Evolutionary conservation across 2,797 vertebrate genomes (phyloP), one percentile per base, ranked within the genome.

Genomic region (Malurus leucopterus): DNA sequence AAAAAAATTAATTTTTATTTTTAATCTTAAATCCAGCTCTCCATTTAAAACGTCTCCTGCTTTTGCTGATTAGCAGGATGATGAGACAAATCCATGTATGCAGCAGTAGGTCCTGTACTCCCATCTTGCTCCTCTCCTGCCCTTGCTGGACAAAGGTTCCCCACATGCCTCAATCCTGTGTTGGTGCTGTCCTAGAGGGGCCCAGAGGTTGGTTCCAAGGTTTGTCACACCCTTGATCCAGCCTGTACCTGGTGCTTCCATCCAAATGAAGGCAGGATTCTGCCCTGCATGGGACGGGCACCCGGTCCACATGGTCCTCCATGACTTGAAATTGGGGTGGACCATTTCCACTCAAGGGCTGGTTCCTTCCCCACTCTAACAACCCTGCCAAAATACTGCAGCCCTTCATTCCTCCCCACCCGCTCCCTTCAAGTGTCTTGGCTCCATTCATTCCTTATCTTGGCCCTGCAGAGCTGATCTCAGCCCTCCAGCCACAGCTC

Each of bases 91-190:
- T 15, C 13, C 36, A 41, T 3, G 5, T 5, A 29, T 1, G 15
- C 54, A 76, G 44, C 54, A 74, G 32, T 18, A 49, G 57, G 47
- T 21, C 30, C 47, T 65, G 61, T 34, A 32, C 11, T 86, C 29
- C 40, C 30, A 64, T 7, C 61, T 59, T 12, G 2, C 43, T 79
- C 76, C 68, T 69, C 50, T 80, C 40, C 54, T 59, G 38, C 36
- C 40, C 46, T 61, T 69, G 24, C 40, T 38, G 9, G 51, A 32
- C 30, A 29, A 41, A 68, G 6, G 11, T 40, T 79, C 47, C 21
- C 9, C 23, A 27, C 0, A 0, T 36, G 63, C 30, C 21, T 26
- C 0, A 0, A 36, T 40, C 57, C 15, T 4, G 2, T 5, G 13
- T 13, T 10, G 2, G 27, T 26, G 67, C 61, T 46, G 71, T 47